Percentiles rank a stretch among this genome's conserved stretches.
Evolutionary conservation across 2,113 vertebrate species (phyloP).

Genomic region (Peromyscus polionotus): DNA sequence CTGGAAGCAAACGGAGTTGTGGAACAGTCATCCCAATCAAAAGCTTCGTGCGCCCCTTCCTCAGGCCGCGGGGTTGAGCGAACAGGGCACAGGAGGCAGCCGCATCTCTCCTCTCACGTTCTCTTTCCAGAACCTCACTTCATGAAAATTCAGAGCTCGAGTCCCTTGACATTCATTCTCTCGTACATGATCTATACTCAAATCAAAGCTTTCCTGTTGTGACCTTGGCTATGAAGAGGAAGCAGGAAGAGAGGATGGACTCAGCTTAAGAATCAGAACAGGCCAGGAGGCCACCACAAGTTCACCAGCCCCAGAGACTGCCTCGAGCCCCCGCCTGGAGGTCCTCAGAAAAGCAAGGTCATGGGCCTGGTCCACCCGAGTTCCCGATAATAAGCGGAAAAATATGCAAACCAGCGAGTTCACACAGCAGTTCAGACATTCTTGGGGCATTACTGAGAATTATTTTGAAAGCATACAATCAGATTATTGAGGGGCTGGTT

Average conservation of each 20-base stretch:
- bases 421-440: conserved; percentile 80
- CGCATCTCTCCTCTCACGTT: background rate
- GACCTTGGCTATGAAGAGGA: background rate
- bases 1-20: conserved; percentile 3
- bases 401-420: conserved; percentile 76
- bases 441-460: conserved; percentile 81
- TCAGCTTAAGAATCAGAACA: background rate
- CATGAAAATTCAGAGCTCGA: conserved; percentile 20
- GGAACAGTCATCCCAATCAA: conserved; percentile 66
- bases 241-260: background rate
- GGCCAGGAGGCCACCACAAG: background rate
- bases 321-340: background rate
- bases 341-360: conserved; percentile 47
- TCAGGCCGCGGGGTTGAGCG: background rate
- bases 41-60: background rate
- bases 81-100: background rate
- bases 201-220: conserved; percentile 23
- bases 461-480: conserved; percentile 81
- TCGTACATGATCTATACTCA: background rate
- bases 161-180: conserved; percentile 7
- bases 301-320: conserved; percentile 9
- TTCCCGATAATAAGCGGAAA: conserved; percentile 73
- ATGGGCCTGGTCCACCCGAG: conserved; percentile 25
- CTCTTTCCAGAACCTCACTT: conserved; percentile 6
- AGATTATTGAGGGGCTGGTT: conserved; percentile 76